Evolutionary conservation across 2,113 vertebrate species (phyloP).

Genomic region (Prolemur simus): DNA sequence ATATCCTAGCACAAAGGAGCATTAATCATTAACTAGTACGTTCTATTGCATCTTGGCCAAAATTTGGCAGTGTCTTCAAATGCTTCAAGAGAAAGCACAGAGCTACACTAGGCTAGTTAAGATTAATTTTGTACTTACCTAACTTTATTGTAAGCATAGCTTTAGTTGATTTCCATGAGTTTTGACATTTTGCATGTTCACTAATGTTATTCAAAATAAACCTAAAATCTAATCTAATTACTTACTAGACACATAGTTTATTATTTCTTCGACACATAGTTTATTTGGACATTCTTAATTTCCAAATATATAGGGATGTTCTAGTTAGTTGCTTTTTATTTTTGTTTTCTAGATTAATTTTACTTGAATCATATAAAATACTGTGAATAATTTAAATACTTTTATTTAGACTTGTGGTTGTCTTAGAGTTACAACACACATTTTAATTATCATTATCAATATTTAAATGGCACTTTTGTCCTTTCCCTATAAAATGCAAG

Average conservation of each 20-base stretch:
- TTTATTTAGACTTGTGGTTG: background rate
- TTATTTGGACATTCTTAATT: background rate
- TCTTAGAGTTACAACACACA: background rate
- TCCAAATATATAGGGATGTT: background rate
- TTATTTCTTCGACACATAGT: background rate
- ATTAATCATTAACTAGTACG: background rate
- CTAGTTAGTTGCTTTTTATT: background rate
- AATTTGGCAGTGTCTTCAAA: background rate
- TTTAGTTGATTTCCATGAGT: background rate
- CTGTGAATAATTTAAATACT: background rate
- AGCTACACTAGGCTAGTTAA: background rate
- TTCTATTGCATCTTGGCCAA: background rate
- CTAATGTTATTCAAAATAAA: background rate
- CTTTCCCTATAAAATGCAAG: background rate
- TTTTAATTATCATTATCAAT: background rate
- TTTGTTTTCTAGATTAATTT: background rate
- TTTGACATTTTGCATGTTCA: background rate
- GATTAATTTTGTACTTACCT: background rate
- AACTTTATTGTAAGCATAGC: background rate
- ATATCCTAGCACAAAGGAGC: background rate
- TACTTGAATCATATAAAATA: background rate
- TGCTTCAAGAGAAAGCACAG: background rate
- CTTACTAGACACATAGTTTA: background rate
- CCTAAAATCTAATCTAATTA: background rate
- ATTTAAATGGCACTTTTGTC: background rate